Evolutionary conservation across 1,140 invertebrate genomes (phyloP).

Genomic region (Conus betulinus): DNA sequence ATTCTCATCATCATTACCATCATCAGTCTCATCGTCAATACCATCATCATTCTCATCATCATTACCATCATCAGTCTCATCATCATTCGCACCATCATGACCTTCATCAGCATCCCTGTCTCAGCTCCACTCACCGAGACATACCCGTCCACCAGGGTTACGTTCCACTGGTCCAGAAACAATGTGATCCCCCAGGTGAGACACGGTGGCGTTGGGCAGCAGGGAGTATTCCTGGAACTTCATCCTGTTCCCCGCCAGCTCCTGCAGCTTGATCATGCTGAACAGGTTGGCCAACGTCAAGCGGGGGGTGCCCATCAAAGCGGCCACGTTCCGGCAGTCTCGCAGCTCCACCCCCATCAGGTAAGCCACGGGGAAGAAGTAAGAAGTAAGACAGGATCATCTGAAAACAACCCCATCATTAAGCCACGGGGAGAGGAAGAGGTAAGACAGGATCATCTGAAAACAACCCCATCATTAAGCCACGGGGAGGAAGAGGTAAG

Average conservation of each 20-base stretch:
- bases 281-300: constrained; percentile 72
- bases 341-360: constrained; percentile 68
- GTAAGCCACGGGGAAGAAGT: constrained; percentile 71
- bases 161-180: constrained; percentile 42
- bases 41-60: too few species aligned
- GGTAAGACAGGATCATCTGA: too few species aligned
- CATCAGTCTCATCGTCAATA: too few species aligned
- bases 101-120: too few species aligned
- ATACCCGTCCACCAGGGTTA: constrained; percentile 54
- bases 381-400: constrained; percentile 67
- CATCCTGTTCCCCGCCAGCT: constrained; percentile 58
- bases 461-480: too few species aligned
- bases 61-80: too few species aligned
- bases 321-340: constrained; percentile 69
- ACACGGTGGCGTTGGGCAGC: constrained; percentile 41
- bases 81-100: too few species aligned
- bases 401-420: constrained; percentile 44
- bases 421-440: too few species aligned
- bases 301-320: constrained; percentile 67
- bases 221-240: constrained; percentile 44
- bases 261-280: constrained; percentile 61
- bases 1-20: too few species aligned
- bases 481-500: too few species aligned
- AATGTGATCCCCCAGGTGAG: constrained; percentile 39
- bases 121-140: constrained; percentile 49